These are phyloP conservation scores for Alligator mississippiensis DNA, from an alignment of 2,113 vertebrate species.

Conservation along the genomic window DNA sequence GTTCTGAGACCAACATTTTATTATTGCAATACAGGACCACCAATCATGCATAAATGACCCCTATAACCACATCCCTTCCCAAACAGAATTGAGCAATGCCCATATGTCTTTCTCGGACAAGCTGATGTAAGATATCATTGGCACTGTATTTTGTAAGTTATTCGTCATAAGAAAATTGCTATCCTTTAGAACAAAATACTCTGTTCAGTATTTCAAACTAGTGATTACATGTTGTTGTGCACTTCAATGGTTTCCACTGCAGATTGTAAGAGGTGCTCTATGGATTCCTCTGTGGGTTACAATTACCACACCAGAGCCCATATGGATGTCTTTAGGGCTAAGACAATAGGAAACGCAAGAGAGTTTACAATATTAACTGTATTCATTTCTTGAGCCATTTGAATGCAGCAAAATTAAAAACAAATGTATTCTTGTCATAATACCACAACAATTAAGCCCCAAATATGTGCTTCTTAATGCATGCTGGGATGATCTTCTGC, in stretches of 20 bases:
- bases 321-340: background rate
- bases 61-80: background rate
- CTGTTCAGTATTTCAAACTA: background rate
- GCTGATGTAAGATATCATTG: background rate
- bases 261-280: conserved; percentile 17
- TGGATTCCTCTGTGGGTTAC: background rate
- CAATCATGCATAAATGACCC: background rate
- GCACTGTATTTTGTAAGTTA: background rate
- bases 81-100: background rate
- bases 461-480: conserved; percentile 37
- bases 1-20: background rate
- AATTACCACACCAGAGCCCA: background rate
- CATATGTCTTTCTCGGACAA: background rate
- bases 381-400: conserved; percentile 55
- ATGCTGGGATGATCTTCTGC: conserved; percentile 37
- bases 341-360: background rate
- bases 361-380: conserved; percentile 15
- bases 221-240: background rate
- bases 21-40: background rate
- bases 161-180: background rate
- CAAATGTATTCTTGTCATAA: conserved; percentile 54
- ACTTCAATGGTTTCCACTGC: background rate
- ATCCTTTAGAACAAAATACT: background rate
- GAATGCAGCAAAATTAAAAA: conserved; percentile 67
- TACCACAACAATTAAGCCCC: conserved; percentile 29